A percentile compares a stretch with the other conserved stretches of the same genome.
phyloP scores from a whole-genome alignment of 2,113 vertebrate genomes.

The Cynocephalus volans region DNA sequence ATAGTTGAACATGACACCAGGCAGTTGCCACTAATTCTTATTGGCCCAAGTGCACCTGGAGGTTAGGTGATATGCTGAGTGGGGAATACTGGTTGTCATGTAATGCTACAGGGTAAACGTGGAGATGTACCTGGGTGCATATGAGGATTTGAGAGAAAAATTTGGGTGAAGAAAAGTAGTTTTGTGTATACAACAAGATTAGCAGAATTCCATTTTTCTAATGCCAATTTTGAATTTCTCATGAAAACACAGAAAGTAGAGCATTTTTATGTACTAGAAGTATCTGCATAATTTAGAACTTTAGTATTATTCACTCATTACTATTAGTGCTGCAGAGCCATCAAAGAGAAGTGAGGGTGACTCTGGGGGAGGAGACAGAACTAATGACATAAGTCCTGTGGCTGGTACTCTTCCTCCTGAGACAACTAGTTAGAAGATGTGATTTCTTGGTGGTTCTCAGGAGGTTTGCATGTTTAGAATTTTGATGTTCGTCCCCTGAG shows the following conservation, averaged over 20 bases:
- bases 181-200: background rate
- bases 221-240: constrained; percentile 4
- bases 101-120: background rate
- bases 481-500: background rate
- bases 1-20: background rate
- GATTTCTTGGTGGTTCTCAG: background rate
- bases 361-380: background rate
- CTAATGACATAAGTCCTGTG: background rate
- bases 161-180: background rate
- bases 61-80: background rate
- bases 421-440: background rate
- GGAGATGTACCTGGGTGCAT: background rate
- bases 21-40: background rate
- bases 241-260: background rate
- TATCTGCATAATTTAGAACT: background rate
- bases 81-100: background rate
- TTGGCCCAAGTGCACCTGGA: background rate
- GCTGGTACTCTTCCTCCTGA: background rate
- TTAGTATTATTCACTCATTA: background rate
- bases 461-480: constrained; percentile 12
- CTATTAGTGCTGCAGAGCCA: background rate
- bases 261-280: background rate
- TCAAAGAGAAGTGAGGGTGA: background rate
- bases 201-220: constrained; percentile 15
- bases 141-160: constrained; percentile 16